phyloP scores from a whole-genome alignment of 2,888 invertebrate genomes.

The Erpobdella octoculata region DNA sequence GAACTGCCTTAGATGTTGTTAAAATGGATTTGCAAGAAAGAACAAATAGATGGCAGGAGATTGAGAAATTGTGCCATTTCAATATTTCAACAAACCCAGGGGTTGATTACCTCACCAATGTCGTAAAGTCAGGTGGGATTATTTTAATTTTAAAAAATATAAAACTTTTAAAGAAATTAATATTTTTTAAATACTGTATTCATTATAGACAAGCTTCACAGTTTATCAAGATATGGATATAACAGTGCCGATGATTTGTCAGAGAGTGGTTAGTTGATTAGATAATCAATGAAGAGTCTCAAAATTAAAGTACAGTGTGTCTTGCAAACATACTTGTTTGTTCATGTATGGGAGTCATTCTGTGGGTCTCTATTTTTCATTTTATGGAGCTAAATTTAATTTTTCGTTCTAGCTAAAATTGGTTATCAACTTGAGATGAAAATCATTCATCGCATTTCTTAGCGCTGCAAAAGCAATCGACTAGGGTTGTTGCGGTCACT shows the following conservation, averaged over 20 bases:
- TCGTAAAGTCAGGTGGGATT: constrained; percentile 17
- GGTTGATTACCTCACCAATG: constrained; percentile 16
- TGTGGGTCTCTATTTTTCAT: no score
- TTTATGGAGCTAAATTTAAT: no score
- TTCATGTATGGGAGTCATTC: no score
- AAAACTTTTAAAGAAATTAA: background rate
- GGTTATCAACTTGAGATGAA: no score
- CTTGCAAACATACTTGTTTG: no score
- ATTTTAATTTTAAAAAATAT: background rate
- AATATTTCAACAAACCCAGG: constrained; percentile 59
- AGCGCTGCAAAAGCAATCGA: no score
- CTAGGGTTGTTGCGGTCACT: no score
- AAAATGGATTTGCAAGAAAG: constrained; percentile 87
- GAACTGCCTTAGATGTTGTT: constrained; percentile 83
- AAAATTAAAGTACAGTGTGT: no score
- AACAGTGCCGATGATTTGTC: background rate
- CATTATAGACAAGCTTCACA: background rate
- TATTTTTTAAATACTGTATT: background rate
- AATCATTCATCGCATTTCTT: no score
- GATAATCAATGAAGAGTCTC: no score
- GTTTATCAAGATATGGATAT: background rate
- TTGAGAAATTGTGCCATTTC: constrained; percentile 80
- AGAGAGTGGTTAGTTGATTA: background rate
- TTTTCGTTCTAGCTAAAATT: no score
- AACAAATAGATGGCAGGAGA: constrained; percentile 86